Evolutionary conservation across 1,140 invertebrate genomes (phyloP), one percentile per base, ranked within the genome.

Genomic region (Aphelinus atriplicis): DNA sequence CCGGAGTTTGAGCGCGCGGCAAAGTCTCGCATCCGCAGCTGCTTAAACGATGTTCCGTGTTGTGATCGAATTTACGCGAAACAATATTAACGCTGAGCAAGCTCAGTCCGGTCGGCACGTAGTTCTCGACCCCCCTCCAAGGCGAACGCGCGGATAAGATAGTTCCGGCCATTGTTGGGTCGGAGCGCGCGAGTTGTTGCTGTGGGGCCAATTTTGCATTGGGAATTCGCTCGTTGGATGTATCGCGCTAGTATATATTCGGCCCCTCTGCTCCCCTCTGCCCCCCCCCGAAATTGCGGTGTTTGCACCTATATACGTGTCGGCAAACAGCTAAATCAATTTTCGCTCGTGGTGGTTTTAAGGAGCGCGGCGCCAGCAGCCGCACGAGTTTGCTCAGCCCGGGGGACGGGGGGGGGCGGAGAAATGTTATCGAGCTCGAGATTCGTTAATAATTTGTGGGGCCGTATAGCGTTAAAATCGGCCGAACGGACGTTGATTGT

Each of bases 151-250:
- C 3, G 60, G 6, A 62, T 3, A 46, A 64, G 57, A 73, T 73
- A 73, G 71, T 73, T 73, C 48, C 9, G 7, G 50, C 56, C 50
- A 60, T 67, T 73, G 57, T 73, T 73, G 72, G 10, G 6, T 7
- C 6, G 47, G 2, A 9, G 62, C 6, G 3, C 57, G 50, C 51
- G n/a, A 57, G 65, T n/a, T 57, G 56, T 55, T 53, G 43, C 48
- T 65, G 74, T 2, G 58, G 69, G 77, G 75, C 72, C 77, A 77
- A 80, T 78, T 80, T 78, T 64, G 63, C 69, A 78, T 77, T 78
- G 62, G 57, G 70, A 78, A 79, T 80, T 77, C 77, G 77, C 79
- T 78, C 64, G 71, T 26, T 26, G 77, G 9, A 63, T 77, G 78
- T 77, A 80, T 76, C 69, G 63, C 63, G 26, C 26, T 26, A 26